Percentiles rank a stretch among this genome's conserved stretches.
phyloP scores from a whole-genome alignment of 1,140 invertebrate species.

The Hylaeus volcanicus region DNA sequence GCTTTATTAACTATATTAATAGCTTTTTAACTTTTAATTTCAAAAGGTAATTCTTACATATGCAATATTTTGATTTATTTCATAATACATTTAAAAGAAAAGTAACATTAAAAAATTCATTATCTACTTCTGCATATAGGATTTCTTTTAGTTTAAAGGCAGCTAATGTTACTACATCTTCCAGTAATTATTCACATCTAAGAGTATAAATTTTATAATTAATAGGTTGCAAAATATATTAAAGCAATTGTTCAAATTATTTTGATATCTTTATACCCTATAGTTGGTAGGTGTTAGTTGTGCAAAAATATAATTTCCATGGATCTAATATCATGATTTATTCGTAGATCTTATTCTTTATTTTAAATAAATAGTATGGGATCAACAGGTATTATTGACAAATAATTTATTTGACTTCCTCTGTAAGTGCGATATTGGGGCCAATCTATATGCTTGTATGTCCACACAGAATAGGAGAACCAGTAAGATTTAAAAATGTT shows the following conservation, averaged over 20 bases:
- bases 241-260: not conserved
- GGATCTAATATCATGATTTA: not conserved
- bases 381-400: constrained; percentile 55
- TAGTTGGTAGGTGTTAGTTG: not conserved
- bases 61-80: constrained; percentile 7
- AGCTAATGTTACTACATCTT: constrained; percentile 2
- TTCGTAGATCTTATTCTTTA: constrained; percentile 1
- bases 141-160: not conserved
- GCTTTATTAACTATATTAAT: not conserved
- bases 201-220: not conserved
- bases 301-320: not conserved
- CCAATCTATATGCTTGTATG: constrained; percentile 62
- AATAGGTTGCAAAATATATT: not conserved
- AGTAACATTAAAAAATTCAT: not conserved
- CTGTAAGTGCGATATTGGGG: constrained; percentile 60
- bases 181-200: not conserved
- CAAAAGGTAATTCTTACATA: not conserved
- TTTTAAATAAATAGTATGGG: constrained; percentile 37
- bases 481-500: constrained; percentile 27
- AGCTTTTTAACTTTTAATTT: not conserved
- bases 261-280: not conserved
- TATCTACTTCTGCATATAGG: not conserved
- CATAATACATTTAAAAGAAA: not conserved
- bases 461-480: constrained; percentile 23
- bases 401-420: constrained; percentile 62